These are phyloP conservation scores for Sisor rabdophorus DNA, from an alignment of 2,113 vertebrate genomes.

Conservation along the genomic window DNA sequence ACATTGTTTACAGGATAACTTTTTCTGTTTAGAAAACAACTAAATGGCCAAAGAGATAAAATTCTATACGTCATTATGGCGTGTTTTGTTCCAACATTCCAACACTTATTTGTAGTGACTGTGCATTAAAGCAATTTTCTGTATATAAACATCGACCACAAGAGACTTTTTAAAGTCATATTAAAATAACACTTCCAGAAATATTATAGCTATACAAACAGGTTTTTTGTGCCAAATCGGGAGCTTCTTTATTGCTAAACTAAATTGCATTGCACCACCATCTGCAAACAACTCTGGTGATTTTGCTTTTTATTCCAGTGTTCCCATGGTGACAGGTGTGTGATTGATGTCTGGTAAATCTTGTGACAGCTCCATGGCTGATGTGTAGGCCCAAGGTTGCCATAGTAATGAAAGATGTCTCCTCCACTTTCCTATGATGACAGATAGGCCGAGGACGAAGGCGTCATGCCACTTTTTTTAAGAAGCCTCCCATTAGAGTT, in stretches of 20 bases:
- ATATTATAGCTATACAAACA: not conserved
- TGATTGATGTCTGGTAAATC: constrained; percentile 34
- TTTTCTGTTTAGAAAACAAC: constrained; percentile 19
- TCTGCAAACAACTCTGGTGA: not conserved
- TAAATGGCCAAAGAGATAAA: constrained; percentile 19
- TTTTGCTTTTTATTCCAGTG: constrained; percentile 3
- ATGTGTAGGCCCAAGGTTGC: constrained; percentile 25
- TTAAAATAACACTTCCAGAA: not conserved
- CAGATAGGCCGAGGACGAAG: constrained; percentile 26
- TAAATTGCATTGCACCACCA: constrained; percentile 1
- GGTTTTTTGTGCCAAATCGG: constrained; percentile 5
- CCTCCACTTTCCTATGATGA: constrained; percentile 12
- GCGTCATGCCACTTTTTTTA: constrained; percentile 51
- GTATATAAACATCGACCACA: not conserved
- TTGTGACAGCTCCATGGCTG: constrained; percentile 6
- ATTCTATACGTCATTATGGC: constrained; percentile 26
- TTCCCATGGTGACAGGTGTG: constrained; percentile 31
- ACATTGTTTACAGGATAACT: constrained; percentile 4
- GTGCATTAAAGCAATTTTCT: constrained; percentile 3
- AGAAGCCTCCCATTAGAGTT: constrained; percentile 47
- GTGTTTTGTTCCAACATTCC: constrained; percentile 15
- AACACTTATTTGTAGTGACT: constrained; percentile 5
- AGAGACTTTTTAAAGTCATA: not conserved
- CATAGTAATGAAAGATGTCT: constrained; percentile 40
- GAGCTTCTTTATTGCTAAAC: not conserved